Base-by-base conservation (phyloP, 2,797 vertebrate genomes). In the Phoeniculus purpureus region DNA sequence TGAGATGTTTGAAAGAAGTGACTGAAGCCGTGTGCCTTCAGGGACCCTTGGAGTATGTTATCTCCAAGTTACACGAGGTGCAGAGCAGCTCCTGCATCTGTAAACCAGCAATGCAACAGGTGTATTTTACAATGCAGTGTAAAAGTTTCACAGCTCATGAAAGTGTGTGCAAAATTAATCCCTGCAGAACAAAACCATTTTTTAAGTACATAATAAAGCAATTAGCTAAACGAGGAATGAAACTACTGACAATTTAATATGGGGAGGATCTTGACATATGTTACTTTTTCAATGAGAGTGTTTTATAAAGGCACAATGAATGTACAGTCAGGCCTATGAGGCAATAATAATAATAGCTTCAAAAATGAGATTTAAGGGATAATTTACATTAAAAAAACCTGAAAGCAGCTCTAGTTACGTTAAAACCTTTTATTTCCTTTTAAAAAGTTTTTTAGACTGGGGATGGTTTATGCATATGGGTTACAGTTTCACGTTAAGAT, bases 121-220 rank as follows among this genome's bases (percentile, higher is more conserved):
- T 5, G 0, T n/a, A 21, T n/a, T 65, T 95, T 87, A 90, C 58
- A 89, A 45, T 45, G 23, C 7, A 1, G 58, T 89, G 66, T 91
- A 82, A 91, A 95, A 90, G 77, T 95, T 97, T 93, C 91, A 82
- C 18, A 16, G 86, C 80, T 94, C 61, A 14, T 93, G 91, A 85
- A 91, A 93, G 85, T 89, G 93, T 48, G 8, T 75, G 32, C 85
- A 95, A 81, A 96, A 97, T 96, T 93, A 97, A 96, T 96, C 90
- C 95, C 92, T 43, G 64, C 85, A 94, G 95, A 96, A 95, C 85
- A 96, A 92, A 96, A 89, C 85, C 85, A 88, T 96, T 94, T 22
- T 0, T 94, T 95, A 96, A 94, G 80, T 84, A 95, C 83, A 78
- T 94, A 95, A 96, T 95, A 92, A 96, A 95, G 91, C 92, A 90